These are phyloP conservation scores for Mythimna albipuncta DNA, from an alignment of 2,888 invertebrate genomes.

Conservation along the genomic window DNA sequence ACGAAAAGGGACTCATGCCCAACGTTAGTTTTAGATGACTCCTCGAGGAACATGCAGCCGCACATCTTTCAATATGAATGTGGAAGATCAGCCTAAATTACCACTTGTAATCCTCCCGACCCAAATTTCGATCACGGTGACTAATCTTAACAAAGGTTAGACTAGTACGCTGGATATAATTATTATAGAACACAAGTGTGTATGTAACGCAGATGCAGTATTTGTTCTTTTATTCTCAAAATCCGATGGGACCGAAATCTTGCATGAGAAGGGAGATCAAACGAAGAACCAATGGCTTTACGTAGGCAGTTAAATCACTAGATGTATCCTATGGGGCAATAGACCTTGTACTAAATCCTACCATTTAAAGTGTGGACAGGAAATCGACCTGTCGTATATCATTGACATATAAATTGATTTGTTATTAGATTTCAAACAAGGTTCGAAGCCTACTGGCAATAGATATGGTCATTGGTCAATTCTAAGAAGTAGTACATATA, in stretches of 20 bases:
- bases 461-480: constrained; percentile 19
- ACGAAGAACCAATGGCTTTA: too few relatives aligned
- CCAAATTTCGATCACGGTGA: too few relatives aligned
- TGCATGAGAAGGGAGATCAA: too few relatives aligned
- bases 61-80: not conserved
- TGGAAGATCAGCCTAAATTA: not conserved
- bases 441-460: not conserved
- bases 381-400: constrained; percentile 28
- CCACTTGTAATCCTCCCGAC: not conserved
- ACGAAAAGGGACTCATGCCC: too few relatives aligned
- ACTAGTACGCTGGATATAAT: too few relatives aligned
- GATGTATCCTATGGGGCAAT: constrained; percentile 9
- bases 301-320: not conserved
- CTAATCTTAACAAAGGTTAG: too few relatives aligned
- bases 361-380: constrained; percentile 31
- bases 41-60: too few relatives aligned
- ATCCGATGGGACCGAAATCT: too few relatives aligned
- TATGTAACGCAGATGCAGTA: too few relatives aligned
- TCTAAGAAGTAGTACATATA: constrained; percentile 7
- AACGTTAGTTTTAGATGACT: too few relatives aligned
- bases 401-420: constrained; percentile 46
- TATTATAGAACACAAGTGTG: too few relatives aligned
- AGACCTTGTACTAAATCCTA: constrained; percentile 9
- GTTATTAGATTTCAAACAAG: constrained; percentile 23
- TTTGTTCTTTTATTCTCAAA: too few relatives aligned